phyloP scores from a whole-genome alignment of 2,888 invertebrate species.

The Drosophila subsilvestris region DNA sequence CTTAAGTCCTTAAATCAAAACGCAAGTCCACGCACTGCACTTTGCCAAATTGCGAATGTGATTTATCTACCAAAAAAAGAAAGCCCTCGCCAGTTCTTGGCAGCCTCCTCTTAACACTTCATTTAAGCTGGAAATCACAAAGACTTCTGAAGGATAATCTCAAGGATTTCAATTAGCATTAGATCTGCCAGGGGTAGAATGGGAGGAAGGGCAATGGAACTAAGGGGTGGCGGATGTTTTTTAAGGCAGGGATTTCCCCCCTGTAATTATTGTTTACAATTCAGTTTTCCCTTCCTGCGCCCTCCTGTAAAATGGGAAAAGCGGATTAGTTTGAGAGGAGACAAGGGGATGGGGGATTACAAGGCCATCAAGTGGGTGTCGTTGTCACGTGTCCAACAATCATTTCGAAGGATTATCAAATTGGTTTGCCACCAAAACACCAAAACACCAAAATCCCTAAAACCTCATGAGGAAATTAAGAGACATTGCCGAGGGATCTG shows the following conservation, averaged over 20 bases:
- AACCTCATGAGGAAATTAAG: not conserved
- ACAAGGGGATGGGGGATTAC: constrained; percentile 22
- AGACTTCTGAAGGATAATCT: constrained; percentile 4
- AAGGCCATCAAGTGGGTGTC: constrained; percentile 41
- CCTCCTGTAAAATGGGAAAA: constrained; percentile 26
- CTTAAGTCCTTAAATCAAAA: constrained; percentile 29
- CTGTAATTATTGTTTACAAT: constrained; percentile 73
- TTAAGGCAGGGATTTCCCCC: constrained; percentile 38
- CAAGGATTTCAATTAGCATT: constrained; percentile 69
- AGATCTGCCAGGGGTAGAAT: not conserved
- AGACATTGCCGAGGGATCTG: not conserved
- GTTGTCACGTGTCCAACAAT: constrained; percentile 38
- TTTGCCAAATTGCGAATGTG: constrained; percentile 78
- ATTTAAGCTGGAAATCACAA: constrained; percentile 62
- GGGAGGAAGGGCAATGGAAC: not conserved
- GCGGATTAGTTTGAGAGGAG: constrained; percentile 42
- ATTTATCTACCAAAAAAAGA: constrained; percentile 54
- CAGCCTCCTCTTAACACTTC: constrained; percentile 70
- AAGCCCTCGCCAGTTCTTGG: constrained; percentile 41
- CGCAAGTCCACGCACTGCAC: constrained; percentile 56
- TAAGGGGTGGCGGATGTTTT: not conserved
- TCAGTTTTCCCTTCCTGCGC: constrained; percentile 42
- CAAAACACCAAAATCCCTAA: constrained; percentile 3
- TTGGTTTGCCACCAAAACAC: constrained; percentile 33
- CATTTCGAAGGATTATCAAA: constrained; percentile 37